Evolutionary conservation across 2,797 vertebrate genomes (phyloP).

Genomic region (Apogon hyalosoma): DNA sequence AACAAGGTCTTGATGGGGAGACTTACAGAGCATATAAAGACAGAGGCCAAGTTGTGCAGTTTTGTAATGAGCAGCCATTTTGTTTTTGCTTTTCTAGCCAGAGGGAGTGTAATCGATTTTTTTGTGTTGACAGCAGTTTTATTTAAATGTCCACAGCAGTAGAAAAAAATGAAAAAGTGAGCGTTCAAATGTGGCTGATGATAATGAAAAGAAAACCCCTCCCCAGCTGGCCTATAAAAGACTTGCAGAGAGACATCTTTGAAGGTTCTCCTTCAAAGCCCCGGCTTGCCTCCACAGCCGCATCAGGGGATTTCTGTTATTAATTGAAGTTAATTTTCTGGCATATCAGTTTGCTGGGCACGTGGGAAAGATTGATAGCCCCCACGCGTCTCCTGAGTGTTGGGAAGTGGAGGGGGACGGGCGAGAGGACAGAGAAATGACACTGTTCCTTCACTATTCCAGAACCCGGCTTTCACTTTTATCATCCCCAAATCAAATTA

Average conservation of each 20-base stretch:
- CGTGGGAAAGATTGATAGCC: constrained; percentile 99
- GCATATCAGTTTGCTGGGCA: constrained; percentile 99
- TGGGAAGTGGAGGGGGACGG: constrained; percentile 72
- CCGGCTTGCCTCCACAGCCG: constrained; percentile 84
- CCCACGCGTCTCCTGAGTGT: constrained; percentile 93
- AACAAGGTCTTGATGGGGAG: constrained; percentile 53
- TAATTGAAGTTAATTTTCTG: constrained; percentile 99
- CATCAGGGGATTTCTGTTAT: constrained; percentile 97
- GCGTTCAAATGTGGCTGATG: constrained; percentile 83
- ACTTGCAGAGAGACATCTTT: constrained; percentile 94
- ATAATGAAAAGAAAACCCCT: constrained; percentile 83
- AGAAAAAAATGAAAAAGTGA: constrained; percentile 35
- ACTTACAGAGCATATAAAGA: constrained; percentile 32
- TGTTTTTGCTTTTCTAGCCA: constrained; percentile 62
- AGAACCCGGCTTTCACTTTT: constrained; percentile 76
- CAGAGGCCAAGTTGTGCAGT: constrained; percentile 37
- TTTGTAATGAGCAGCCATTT: constrained; percentile 70
- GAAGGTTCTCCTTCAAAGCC: constrained; percentile 98
- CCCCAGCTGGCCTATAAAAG: constrained; percentile 89
- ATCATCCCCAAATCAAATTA: constrained; percentile 97
- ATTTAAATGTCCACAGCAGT: constrained; percentile 69
- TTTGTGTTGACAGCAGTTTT: constrained; percentile 70
- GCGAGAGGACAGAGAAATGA: constrained; percentile 81
- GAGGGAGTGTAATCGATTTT: constrained; percentile 65
- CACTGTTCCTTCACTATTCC: constrained; percentile 76